Base-by-base conservation (phyloP, 1,140 invertebrate genomes). In the Nasonia longicornis region DNA sequence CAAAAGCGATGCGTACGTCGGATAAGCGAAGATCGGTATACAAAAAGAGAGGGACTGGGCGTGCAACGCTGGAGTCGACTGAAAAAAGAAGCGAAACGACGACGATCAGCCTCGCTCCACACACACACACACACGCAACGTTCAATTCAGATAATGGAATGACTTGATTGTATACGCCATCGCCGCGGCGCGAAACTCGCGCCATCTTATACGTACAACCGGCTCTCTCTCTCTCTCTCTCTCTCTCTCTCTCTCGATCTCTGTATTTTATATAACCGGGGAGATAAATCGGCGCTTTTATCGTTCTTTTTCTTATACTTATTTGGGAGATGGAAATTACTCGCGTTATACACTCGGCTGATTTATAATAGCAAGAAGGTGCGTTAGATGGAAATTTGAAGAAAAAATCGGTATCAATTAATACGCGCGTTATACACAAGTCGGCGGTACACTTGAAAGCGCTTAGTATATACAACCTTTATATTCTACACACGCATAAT, bases 71-170 rank as follows among this genome's bases (percentile, higher is more conserved):
- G 52, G 20, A 58, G 52, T 58, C 52, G 52, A 58, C 7, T 58
- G 4, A 58, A 58, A 58, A 58, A 58, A 58, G 52, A 58, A 58
- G 52, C 52, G 52, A 58, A 20, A 20, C 52, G 20, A 58, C 31
- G 0, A 26, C 26, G 26, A 26, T 26, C 26, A 26, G 26, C 26
- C 26, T 26, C 26, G 26, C 26, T 26, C 26, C 26, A 26, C 26
- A 26, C 14, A 2, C 26, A 26, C 26, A 26, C 14, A 2, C 16
- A n/a, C 52, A 58, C 85, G 86, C 86, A 86, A 83, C 86, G 87
- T 87, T 89, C 88, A 89, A 89, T 89, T 88, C 87, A 85, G 87
- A 88, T 89, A 89, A 89, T 89, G 86, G 87, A 89, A 89, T 89
- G 89, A 89, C 88, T 89, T 89, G 88, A 89, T 89, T 87, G 86